Evolutionary conservation across 2,888 invertebrate genomes (phyloP).

Genomic region (Muschampia plurimacula): DNA sequence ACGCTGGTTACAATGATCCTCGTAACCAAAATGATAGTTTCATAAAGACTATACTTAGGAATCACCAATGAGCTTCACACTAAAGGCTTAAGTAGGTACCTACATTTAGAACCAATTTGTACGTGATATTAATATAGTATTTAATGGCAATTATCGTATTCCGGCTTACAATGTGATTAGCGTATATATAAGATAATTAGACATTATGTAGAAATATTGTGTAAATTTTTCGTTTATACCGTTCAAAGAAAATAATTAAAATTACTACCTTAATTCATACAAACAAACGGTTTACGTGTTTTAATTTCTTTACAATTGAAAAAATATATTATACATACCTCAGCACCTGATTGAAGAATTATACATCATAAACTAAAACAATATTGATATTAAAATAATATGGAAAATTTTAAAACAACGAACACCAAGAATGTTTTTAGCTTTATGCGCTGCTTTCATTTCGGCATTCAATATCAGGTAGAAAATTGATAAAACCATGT

Average conservation of each 20-base stretch:
- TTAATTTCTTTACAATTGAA: no score
- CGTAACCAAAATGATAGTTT: no score
- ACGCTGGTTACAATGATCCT: background rate
- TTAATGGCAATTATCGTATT: constrained; percentile 12
- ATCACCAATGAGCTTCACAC: no score
- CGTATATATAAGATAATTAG: background rate
- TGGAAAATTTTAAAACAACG: background rate
- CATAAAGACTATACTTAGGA: no score
- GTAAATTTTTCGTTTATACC: background rate
- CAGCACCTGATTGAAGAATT: no score
- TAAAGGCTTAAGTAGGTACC: no score
- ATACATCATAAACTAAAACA: no score
- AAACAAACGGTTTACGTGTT: background rate
- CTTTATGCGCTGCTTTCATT: no score
- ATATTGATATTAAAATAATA: no score
- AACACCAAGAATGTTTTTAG: background rate
- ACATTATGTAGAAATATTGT: background rate
- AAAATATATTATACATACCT: no score
- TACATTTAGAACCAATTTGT: background rate
- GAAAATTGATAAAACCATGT: no score
- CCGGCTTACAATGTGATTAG: constrained; percentile 21
- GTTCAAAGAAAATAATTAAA: background rate
- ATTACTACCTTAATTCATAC: background rate
- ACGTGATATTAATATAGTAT: background rate
- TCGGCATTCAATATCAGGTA: no score